phyloP scores from a whole-genome alignment of 2,797 vertebrate genomes.

The Macroramphosus scolopax region DNA sequence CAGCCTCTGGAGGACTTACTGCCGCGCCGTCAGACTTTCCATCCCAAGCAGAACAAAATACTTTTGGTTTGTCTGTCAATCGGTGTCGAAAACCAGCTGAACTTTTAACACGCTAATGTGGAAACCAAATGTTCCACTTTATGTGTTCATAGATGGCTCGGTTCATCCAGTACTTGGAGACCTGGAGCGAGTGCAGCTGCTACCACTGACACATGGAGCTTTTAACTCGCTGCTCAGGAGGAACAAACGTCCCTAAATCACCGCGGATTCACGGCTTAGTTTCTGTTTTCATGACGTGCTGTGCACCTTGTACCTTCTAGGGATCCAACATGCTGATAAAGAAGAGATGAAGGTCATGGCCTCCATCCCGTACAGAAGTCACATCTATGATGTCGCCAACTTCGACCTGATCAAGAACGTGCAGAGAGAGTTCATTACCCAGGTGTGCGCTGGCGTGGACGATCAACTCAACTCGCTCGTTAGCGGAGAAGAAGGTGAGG shows the following conservation, averaged over 20 bases:
- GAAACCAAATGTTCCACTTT: slow-evolving; percentile 40
- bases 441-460: slow-evolving; percentile 87
- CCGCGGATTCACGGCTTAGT: no score
- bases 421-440: slow-evolving; percentile 84
- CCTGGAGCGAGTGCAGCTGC: slow-evolving; percentile 12
- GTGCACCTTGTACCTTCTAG: no score
- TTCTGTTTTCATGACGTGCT: no score
- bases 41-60: slow-evolving; percentile 29
- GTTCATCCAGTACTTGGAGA: slow-evolving; percentile 36
- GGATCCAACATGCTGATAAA: slow-evolving; percentile 88
- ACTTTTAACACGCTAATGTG: slow-evolving; percentile 32
- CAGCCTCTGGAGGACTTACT: slow-evolving; percentile 12
- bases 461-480: slow-evolving; percentile 86
- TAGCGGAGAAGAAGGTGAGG: slow-evolving; percentile 92
- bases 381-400: slow-evolving; percentile 83
- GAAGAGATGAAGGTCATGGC: slow-evolving; percentile 89
- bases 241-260: slow-evolving; percentile 11
- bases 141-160: slow-evolving; percentile 30
- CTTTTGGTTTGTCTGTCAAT: slow-evolving; percentile 11
- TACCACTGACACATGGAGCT: slow-evolving; percentile 10
- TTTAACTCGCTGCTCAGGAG: slow-evolving; percentile 6
- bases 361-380: slow-evolving; percentile 83
- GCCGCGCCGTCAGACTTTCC: slow-evolving; percentile 53
- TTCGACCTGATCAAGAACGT: slow-evolving; percentile 85
- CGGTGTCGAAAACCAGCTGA: slow-evolving; percentile 47